These are phyloP conservation scores for Gouania willdenowi DNA, from an alignment of 2,797 vertebrate species.

Conservation along the genomic window DNA sequence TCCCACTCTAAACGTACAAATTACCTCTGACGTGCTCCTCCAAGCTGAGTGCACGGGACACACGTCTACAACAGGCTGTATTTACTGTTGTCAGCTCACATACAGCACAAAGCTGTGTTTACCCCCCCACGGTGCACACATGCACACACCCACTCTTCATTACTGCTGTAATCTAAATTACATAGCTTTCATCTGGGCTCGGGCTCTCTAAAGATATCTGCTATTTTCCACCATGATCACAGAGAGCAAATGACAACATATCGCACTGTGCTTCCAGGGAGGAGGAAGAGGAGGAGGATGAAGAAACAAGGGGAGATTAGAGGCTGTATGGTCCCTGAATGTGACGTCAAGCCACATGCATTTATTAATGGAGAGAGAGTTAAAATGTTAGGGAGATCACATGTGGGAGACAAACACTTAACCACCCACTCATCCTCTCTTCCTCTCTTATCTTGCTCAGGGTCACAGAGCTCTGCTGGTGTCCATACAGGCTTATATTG, in stretches of 20 bases:
- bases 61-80: too few relatives aligned
- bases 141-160: slow-evolving; percentile 23
- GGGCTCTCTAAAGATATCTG: slow-evolving; percentile 39
- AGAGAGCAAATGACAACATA: slow-evolving; percentile 20
- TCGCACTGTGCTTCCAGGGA: background rate
- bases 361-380: background rate
- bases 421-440: too few relatives aligned
- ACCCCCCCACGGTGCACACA: background rate
- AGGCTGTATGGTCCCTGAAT: slow-evolving; percentile 13
- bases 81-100: too few relatives aligned
- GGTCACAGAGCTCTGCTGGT: too few relatives aligned
- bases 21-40: slow-evolving; percentile 29
- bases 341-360: slow-evolving; percentile 10
- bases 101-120: too few relatives aligned
- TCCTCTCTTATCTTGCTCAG: too few relatives aligned
- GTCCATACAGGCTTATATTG: too few relatives aligned
- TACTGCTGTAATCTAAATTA: slow-evolving; percentile 63
- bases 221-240: slow-evolving; percentile 21
- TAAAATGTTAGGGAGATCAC: background rate
- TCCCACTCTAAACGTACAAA: slow-evolving; percentile 39
- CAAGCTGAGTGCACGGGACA: background rate
- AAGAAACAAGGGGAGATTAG: slow-evolving; percentile 3
- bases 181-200: slow-evolving; percentile 45
- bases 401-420: too few relatives aligned
- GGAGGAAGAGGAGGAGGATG: background rate